A percentile compares a stretch with the other conserved stretches of the same genome.
Conservation (phyloP, 1,140 invertebrate genomes). For the Andricus grossulariae region DNA sequence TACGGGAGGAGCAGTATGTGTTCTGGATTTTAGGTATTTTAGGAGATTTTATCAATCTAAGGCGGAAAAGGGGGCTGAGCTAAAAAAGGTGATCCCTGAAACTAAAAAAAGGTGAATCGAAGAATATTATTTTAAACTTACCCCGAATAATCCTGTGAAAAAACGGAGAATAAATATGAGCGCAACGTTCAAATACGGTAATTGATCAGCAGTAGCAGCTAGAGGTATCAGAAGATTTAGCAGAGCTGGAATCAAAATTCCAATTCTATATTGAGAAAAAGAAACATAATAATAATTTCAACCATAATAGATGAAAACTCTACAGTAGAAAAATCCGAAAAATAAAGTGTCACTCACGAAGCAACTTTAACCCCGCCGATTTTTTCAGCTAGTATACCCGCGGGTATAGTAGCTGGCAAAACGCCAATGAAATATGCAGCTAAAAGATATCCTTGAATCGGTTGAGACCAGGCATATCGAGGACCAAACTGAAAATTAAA, state of each 20-base stretch:
- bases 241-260: slow-evolving; percentile 80
- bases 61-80: too few species aligned
- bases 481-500: slow-evolving; percentile 71
- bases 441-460: slow-evolving; percentile 80
- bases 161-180: slow-evolving; percentile 80
- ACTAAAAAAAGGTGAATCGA: too few species aligned
- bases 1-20: too few species aligned
- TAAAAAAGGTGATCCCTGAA: too few species aligned
- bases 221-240: slow-evolving; percentile 83
- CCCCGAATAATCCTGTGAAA: slow-evolving; percentile 81
- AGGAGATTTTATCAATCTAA: too few species aligned
- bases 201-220: slow-evolving; percentile 69
- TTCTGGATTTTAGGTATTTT: too few species aligned
- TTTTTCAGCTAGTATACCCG: slow-evolving; percentile 84
- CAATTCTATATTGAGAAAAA: slow-evolving; percentile 67
- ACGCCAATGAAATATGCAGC: slow-evolving; percentile 83
- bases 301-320: background rate
- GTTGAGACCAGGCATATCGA: slow-evolving; percentile 79
- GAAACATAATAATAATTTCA: slow-evolving; percentile 27
- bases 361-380: slow-evolving; percentile 85
- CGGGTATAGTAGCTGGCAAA: slow-evolving; percentile 76
- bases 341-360: slow-evolving; percentile 67
- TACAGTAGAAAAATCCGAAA: background rate
- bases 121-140: slow-evolving; percentile 67
- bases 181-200: slow-evolving; percentile 75